Evolutionary conservation across 2,888 invertebrate species (phyloP), one percentile per base, ranked within the genome.

Genomic region (Melipona beecheii): DNA sequence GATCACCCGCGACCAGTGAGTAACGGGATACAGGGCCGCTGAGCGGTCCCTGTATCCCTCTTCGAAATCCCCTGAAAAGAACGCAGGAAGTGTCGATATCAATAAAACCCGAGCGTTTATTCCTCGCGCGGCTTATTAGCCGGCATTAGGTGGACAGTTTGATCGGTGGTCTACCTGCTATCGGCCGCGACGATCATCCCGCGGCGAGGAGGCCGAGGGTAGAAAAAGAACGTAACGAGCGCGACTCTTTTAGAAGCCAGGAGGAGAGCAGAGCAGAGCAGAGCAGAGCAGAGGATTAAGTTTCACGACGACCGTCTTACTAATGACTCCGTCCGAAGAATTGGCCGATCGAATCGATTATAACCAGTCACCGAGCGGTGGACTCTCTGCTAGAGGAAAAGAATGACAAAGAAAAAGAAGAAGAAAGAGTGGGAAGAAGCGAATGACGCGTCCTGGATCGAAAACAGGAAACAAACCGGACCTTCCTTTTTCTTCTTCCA

Each of bases 291-390:
- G 54, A 78, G 87, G 89, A 89, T 89, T 89, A 87, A 89, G 84
- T 89, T 89, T 89, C 89, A 83, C 82, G 86, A 83, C 85, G 84
- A 87, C 80, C 85, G 84, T 86, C 86, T 19, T 81, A 81, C 86
- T 83, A 87, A 89, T 81, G 89, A 89, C 84, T 80, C 78, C 84
- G 87, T 83, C 89, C 73, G 87, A 87, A 83, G 89, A 89, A 89
- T 89, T 86, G 89, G 87, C 89, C 85, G 89, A 89, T 89, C 89
- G 87, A 89, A 89, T 89, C 84, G 89, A 89, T 89, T 89, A 89
- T 89, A 87, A 87, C 85, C 85, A 84, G 85, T 84, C 83, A 83
- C 80, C 36, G 43, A 9, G 9, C 9, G 43, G 36, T 50, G 36
- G 68, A 54, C 31, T 9, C 36, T 36, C 83, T 73, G 74, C 43